A percentile compares a stretch with the other conserved stretches of the same genome.
These are phyloP conservation scores for Muntiacus muntjak DNA, from an alignment of 2,113 vertebrate species.

Conservation along the genomic window DNA sequence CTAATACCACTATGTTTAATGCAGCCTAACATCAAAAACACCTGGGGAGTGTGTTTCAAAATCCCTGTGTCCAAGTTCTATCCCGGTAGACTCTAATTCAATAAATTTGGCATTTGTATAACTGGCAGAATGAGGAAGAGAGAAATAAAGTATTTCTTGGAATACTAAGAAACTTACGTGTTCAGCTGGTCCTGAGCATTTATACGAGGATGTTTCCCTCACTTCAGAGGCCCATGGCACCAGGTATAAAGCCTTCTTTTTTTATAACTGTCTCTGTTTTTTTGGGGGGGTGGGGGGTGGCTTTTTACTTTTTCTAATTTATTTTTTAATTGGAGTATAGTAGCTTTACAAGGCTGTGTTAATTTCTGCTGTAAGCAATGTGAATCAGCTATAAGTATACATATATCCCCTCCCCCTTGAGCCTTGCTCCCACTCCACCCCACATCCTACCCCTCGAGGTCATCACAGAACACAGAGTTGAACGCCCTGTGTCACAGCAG, in stretches of 20 bases:
- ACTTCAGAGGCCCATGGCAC: background rate
- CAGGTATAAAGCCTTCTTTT: background rate
- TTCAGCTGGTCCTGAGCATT: background rate
- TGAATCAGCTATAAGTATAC: background rate
- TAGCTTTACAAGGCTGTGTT: background rate
- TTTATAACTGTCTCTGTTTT: background rate
- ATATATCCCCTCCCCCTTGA: background rate
- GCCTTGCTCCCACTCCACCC: background rate
- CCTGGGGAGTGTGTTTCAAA: background rate
- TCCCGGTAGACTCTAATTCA: background rate
- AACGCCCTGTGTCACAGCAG: background rate
- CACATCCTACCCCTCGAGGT: background rate
- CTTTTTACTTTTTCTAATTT: background rate
- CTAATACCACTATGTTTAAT: background rate
- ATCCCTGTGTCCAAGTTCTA: background rate
- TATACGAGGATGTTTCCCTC: background rate
- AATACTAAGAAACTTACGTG: background rate
- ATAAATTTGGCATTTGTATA: background rate
- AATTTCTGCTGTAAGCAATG: background rate
- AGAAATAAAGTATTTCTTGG: background rate
- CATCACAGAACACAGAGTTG: background rate
- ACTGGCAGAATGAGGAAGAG: background rate
- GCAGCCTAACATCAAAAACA: background rate
- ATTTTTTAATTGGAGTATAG: background rate
- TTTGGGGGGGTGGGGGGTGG: accelerated